A percentile compares a stretch with the other conserved stretches of the same genome.
Conservation (phyloP, 2,797 vertebrate genomes). For the Lepilemur septentrionalis region DNA sequence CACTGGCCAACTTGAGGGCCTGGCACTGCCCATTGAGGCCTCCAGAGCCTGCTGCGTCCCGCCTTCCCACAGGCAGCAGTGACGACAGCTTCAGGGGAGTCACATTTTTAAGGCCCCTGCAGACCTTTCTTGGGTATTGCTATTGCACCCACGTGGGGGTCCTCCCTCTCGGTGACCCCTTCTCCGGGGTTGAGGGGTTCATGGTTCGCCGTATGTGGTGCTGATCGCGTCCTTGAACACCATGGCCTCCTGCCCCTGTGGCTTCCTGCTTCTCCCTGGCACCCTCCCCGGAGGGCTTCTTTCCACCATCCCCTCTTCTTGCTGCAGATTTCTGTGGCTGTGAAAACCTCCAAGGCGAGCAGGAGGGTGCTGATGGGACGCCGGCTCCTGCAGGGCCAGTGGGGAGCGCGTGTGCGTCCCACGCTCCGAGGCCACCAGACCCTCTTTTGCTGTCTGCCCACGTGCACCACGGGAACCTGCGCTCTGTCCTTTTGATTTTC, state of each 20-base stretch:
- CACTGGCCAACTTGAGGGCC: fast-evolving
- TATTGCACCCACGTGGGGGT: neutral
- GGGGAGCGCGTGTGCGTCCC: too few relatives aligned
- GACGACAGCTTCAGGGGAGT: neutral
- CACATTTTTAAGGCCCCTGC: neutral
- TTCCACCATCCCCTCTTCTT: neutral
- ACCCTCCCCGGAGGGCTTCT: neutral
- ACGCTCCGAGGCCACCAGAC: neutral
- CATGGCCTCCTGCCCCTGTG: fast-evolving
- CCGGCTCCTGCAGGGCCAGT: neutral
- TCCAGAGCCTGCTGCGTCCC: neutral
- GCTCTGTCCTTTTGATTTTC: neutral
- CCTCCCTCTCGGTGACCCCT: neutral
- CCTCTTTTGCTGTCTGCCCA: neutral
- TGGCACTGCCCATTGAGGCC: neutral
- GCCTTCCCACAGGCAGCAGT: too few relatives aligned
- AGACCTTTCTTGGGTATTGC: too few relatives aligned
- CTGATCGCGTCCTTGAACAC: neutral
- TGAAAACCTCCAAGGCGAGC: neutral
- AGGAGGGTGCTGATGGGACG: neutral
- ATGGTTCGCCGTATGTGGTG: too few relatives aligned
- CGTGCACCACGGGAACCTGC: neutral
- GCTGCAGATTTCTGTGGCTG: neutral
- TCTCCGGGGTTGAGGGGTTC: neutral
- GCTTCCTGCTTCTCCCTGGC: neutral